Conservation (phyloP, 2,888 invertebrate species). For the Meiosimyza platycephala region DNA sequence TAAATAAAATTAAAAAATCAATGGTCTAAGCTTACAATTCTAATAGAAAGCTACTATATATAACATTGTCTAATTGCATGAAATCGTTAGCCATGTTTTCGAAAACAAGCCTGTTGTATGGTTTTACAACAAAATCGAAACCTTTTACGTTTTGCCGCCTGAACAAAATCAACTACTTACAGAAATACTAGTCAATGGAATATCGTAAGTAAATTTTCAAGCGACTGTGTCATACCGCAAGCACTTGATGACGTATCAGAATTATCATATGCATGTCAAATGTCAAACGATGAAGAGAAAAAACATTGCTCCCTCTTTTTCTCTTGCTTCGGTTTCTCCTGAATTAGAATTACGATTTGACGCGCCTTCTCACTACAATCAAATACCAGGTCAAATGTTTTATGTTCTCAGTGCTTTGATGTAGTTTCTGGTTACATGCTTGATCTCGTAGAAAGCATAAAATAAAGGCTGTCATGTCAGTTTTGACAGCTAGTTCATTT, state of each 20-base stretch:
- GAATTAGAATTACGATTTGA: too few species aligned
- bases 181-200: slow-evolving; percentile 4
- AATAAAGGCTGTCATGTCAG: slow-evolving; percentile 58
- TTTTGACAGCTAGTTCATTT: slow-evolving; percentile 55
- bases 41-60: too few species aligned
- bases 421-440: slow-evolving; percentile 23
- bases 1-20: too few species aligned
- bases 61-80: too few species aligned
- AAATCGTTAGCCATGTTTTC: too few species aligned
- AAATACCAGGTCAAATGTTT: too few species aligned
- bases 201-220: slow-evolving; percentile 30
- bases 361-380: neutral
- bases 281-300: slow-evolving; percentile 45
- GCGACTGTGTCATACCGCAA: slow-evolving; percentile 18
- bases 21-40: too few species aligned
- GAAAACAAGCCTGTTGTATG: too few species aligned
- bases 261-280: slow-evolving; percentile 67
- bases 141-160: slow-evolving; percentile 49
- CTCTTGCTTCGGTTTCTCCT: neutral
- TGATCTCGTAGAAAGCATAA: slow-evolving; percentile 19
- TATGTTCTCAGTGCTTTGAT: slow-evolving; percentile 17
- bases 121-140: too few species aligned
- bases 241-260: slow-evolving; percentile 66
- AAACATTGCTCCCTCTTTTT: neutral
- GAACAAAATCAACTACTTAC: neutral